These are phyloP conservation scores for Vulpes ferrilata DNA, from an alignment of 2,113 vertebrate species.

Conservation along the genomic window DNA sequence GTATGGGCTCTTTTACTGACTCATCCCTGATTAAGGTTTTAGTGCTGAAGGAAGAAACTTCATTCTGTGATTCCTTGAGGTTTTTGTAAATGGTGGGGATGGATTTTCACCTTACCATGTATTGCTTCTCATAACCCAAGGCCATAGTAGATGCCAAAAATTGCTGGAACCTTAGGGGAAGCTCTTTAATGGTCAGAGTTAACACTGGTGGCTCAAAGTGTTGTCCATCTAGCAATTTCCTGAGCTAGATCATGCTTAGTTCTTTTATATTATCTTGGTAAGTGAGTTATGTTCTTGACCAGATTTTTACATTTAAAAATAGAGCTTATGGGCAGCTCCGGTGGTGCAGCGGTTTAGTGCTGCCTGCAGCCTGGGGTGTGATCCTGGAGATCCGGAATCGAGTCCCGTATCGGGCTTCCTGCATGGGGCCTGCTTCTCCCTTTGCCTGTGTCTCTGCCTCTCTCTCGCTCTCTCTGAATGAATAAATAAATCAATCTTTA, in stretches of 20 bases:
- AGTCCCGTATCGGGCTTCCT: too few relatives aligned
- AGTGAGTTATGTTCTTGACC: constrained; percentile 32
- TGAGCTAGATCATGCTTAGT: not conserved
- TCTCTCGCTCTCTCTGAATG: too few relatives aligned
- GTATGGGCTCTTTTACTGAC: not conserved
- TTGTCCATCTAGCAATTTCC: constrained; percentile 28
- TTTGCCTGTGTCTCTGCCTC: too few relatives aligned
- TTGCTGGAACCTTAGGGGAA: constrained; percentile 17
- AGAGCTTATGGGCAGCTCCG: not conserved
- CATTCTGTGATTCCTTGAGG: not conserved
- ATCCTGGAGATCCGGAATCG: too few relatives aligned
- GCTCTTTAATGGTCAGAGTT: constrained; percentile 15
- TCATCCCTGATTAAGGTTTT: not conserved
- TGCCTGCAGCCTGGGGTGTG: too few relatives aligned
- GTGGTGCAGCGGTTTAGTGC: too few relatives aligned
- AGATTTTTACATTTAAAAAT: constrained; percentile 53
- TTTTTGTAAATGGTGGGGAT: not conserved
- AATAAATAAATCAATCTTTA: too few relatives aligned
- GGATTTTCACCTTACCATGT: not conserved
- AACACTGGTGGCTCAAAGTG: not conserved
- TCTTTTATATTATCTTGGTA: constrained; percentile 34
- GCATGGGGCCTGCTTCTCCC: too few relatives aligned
- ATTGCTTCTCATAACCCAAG: not conserved
- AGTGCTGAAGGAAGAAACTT: not conserved
- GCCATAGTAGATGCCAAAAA: not conserved